Percentiles rank a stretch among this genome's conserved stretches.
phyloP scores from a whole-genome alignment of 2,888 invertebrate species.

The Scaptomyza parva region DNA sequence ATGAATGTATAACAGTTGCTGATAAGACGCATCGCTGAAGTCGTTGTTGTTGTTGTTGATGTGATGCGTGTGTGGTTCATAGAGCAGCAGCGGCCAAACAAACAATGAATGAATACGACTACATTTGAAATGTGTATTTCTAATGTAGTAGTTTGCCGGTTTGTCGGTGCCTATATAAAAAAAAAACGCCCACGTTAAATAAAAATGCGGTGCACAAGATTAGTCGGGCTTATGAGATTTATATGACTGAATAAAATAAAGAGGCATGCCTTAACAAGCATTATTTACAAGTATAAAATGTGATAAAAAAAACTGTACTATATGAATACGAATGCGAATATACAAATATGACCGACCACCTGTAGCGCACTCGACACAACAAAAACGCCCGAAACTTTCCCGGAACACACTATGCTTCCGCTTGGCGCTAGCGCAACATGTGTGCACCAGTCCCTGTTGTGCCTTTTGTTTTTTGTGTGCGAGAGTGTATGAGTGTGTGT shows the following conservation, averaged over 20 bases:
- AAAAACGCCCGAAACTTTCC: constrained; percentile 50
- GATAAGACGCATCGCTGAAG: constrained; percentile 54
- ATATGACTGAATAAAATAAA: not conserved
- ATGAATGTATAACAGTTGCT: constrained; percentile 55
- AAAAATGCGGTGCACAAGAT: constrained; percentile 34
- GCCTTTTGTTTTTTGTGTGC: constrained; percentile 7
- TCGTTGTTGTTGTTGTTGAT: constrained; percentile 21
- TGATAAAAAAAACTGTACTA: not conserved
- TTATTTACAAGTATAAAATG: constrained; percentile 5
- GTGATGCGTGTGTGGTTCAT: constrained; percentile 47
- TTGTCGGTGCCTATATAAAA: constrained; percentile 48
- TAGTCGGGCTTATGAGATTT: constrained; percentile 17
- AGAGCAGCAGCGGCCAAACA: constrained; percentile 24
- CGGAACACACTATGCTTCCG: constrained; percentile 52
- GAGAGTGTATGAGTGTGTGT: constrained; percentile 21
- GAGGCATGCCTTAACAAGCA: not conserved
- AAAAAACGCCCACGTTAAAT: constrained; percentile 63
- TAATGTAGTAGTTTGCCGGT: constrained; percentile 56
- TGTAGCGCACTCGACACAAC: constrained; percentile 39
- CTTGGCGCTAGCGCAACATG: constrained; percentile 72
- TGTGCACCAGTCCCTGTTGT: constrained; percentile 48
- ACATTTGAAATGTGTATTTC: constrained; percentile 60
- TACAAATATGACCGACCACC: constrained; percentile 25
- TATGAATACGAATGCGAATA: not conserved
- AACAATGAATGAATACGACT: constrained; percentile 56